A percentile compares a stretch with the other conserved stretches of the same genome.
These are phyloP conservation scores for Anguilla obscura DNA, from an alignment of 2,797 vertebrate species.

Conservation along the genomic window DNA sequence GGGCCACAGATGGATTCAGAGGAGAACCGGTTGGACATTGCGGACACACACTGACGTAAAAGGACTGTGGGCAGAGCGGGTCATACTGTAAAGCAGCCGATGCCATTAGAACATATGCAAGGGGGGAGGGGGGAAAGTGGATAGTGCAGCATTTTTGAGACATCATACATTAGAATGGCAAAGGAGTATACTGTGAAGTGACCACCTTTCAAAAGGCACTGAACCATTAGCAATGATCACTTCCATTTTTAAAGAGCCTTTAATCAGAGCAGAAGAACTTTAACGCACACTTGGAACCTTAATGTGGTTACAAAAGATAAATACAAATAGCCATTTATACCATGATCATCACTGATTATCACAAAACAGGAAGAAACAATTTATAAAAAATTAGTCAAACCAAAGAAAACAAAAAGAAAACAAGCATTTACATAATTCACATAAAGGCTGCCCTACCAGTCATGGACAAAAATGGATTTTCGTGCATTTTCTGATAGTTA, in stretches of 20 bases:
- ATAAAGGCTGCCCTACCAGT: not conserved
- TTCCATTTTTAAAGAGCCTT: slow-evolving; percentile 6
- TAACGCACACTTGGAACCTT: not conserved
- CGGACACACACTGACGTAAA: not conserved
- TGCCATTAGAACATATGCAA: not conserved
- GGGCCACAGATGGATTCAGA: not conserved
- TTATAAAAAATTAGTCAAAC: not conserved
- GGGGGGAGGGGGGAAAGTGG: not conserved
- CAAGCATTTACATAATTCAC: not conserved
- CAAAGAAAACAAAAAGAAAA: not conserved
- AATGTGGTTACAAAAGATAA: not conserved
- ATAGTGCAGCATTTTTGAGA: not conserved
- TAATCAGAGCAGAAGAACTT: not conserved
- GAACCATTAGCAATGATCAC: not conserved
- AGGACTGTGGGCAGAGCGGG: not conserved
- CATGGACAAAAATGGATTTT: not conserved
- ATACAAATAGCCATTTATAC: not conserved
- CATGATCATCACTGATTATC: not conserved
- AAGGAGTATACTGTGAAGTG: not conserved
- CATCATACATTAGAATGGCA: not conserved
- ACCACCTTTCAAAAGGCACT: not conserved
- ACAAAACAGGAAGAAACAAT: not conserved
- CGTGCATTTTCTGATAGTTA: not conserved
- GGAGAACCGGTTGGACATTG: not conserved
- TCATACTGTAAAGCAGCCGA: not conserved